These are phyloP conservation scores for Mormyrops attenuatus DNA, from an alignment of 2,797 vertebrate species.

Conservation along the genomic window DNA sequence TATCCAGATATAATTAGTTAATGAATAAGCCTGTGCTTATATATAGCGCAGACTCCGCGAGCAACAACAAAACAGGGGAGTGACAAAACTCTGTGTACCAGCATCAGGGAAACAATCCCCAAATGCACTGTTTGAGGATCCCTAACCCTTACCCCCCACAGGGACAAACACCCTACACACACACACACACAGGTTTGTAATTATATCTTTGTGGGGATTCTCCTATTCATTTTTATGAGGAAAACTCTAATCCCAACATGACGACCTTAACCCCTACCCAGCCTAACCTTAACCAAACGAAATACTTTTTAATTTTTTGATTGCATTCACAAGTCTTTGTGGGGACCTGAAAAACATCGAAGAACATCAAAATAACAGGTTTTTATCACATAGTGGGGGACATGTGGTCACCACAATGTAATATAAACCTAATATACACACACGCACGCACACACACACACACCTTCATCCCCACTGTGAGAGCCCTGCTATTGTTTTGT, in stretches of 20 bases:
- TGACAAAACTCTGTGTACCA: background rate
- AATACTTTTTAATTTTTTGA: background rate
- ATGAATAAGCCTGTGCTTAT: background rate
- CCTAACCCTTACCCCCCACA: background rate
- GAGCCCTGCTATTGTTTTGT: background rate
- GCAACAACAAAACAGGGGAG: background rate
- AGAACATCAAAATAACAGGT: background rate
- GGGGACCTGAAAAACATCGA: background rate
- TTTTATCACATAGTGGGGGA: background rate
- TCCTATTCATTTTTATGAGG: background rate
- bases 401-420: background rate
- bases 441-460: background rate
- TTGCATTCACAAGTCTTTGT: background rate
- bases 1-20: conserved; percentile 1
- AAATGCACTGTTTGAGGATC: background rate
- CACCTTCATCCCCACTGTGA: background rate
- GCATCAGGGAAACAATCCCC: background rate
- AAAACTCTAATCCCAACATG: background rate
- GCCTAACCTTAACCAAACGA: background rate
- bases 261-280: background rate
- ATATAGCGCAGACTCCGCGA: background rate
- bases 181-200: background rate
- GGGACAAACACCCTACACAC: background rate
- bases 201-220: background rate
- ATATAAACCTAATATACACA: background rate